These are phyloP conservation scores for Diaphora mendica DNA, from an alignment of 2,888 invertebrate species.

Conservation along the genomic window DNA sequence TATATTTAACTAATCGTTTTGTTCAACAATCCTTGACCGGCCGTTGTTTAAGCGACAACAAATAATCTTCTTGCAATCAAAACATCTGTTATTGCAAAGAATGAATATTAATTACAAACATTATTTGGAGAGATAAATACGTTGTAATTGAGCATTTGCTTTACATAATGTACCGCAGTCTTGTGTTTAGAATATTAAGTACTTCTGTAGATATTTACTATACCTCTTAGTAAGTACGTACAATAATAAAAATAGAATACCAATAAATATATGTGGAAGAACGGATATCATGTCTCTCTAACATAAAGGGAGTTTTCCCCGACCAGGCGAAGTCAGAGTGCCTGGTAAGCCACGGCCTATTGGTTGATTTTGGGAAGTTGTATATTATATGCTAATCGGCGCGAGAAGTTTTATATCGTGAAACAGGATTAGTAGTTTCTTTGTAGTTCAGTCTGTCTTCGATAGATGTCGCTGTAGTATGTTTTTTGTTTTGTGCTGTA, in stretches of 20 bases:
- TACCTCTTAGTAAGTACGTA: too few species aligned
- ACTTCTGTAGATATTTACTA: constrained; percentile 10
- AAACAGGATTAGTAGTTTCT: too few species aligned
- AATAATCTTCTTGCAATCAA: constrained; percentile 27
- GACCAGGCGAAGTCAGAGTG: too few species aligned
- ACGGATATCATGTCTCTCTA: too few species aligned
- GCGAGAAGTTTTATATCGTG: too few species aligned
- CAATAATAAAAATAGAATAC: not conserved
- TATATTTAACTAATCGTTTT: constrained; percentile 4
- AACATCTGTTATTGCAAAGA: constrained; percentile 30
- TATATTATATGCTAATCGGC: too few species aligned
- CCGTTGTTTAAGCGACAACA: constrained; percentile 28
- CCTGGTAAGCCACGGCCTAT: too few species aligned
- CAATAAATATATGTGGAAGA: not conserved
- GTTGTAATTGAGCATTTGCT: constrained; percentile 19
- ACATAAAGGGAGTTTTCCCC: too few species aligned
- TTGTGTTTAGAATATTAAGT: constrained; percentile 20
- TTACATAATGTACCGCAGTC: constrained; percentile 5
- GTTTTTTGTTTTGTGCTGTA: too few species aligned
- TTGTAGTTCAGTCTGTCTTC: too few species aligned
- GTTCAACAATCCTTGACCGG: constrained; percentile 30
- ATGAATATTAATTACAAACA: constrained; percentile 28
- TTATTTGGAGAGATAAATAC: constrained; percentile 28
- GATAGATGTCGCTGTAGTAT: too few species aligned
- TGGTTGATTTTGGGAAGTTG: too few species aligned